phyloP scores from a whole-genome alignment of 53 echinoderm and acorn worm genomes.

The Patiria pectinifera region DNA sequence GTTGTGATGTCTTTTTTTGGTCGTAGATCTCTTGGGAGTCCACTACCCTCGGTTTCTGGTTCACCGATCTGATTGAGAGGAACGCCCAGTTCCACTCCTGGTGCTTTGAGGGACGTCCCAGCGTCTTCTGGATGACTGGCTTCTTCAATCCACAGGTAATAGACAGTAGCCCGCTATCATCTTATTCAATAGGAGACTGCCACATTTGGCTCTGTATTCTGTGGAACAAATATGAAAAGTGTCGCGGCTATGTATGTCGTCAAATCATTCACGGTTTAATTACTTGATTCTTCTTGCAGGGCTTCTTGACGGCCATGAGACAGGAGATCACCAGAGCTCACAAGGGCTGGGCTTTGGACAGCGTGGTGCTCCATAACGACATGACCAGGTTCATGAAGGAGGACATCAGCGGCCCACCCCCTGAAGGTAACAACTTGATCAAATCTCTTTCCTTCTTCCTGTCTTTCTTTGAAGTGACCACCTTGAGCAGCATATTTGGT shows the following conservation, averaged over 20 bases:
- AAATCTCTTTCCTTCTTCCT: background rate
- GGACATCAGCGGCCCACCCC: slow-evolving; percentile 82
- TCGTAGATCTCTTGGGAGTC: slow-evolving; percentile 95
- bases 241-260: no score
- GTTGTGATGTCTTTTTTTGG: background rate
- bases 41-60: slow-evolving; percentile 99
- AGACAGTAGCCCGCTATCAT: background rate
- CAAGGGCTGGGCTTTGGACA: slow-evolving; percentile 98
- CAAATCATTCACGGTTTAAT: no score
- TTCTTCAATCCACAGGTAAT: slow-evolving; percentile 99
- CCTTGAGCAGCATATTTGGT: no score
- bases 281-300: slow-evolving; percentile 47
- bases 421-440: slow-evolving; percentile 76
- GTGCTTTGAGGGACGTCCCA: slow-evolving; percentile 97
- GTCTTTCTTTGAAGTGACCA: background rate
- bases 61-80: slow-evolving; percentile 95
- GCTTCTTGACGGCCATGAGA: slow-evolving; percentile 98
- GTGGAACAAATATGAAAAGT: no score
- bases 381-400: slow-evolving; percentile 92
- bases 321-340: slow-evolving; percentile 98
- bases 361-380: slow-evolving; percentile 96
- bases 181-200: background rate
- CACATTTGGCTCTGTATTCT: no score
- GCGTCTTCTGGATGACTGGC: slow-evolving; percentile 99
- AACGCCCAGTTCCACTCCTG: slow-evolving; percentile 92